Base-by-base conservation (phyloP, 2,888 invertebrate genomes). In the Phyllotreta cruciferae region DNA sequence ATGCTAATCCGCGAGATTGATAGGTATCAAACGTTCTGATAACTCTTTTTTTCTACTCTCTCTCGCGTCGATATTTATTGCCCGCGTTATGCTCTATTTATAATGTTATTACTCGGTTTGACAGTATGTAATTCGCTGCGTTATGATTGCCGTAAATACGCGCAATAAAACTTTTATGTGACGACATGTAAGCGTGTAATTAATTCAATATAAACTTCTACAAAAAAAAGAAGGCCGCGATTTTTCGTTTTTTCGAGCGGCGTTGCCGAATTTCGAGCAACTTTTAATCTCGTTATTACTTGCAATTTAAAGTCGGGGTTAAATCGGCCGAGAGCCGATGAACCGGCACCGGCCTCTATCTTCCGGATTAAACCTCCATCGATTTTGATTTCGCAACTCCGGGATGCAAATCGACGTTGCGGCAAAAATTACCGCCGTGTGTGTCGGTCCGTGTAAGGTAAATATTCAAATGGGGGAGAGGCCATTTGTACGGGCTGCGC, bases 401-500 rank as follows among this genome's bases (percentile, higher is more conserved):
- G 41, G 13, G 37, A 58, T 58, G 57, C 49, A 50, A 58, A 58
- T 39, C 24, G 57, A 35, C 41, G 37, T 57, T 39, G 47, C 38
- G 13, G 57, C 57, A 47, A 49, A 49, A 57, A 49, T 49, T 36
- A 24, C 57, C 56, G 44, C 56, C 39, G 50, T 37, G 58, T 52
- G 56, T 56, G 56, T 42, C 24, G 52, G 42, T 13, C 44, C 37
- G 52, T 47, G 60, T 41, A 56, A 62, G 49, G 63, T 57, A 57
- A 57, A 62, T 36, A 44, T 57, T 45, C 24, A 57, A 53, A 62
- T 56, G 39, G 57, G 57, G 24, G 24, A 24, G 24, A 24, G 10
- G 13, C 35, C 44, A 42, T 58, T 52, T 58, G 58, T 52, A 42
- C 50, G 36, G 36, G 53, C 66, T 60, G 57, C 58, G 57, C 38